Base-by-base conservation (phyloP, 2,888 invertebrate species). In the Drosophila cyrtoloma region DNA sequence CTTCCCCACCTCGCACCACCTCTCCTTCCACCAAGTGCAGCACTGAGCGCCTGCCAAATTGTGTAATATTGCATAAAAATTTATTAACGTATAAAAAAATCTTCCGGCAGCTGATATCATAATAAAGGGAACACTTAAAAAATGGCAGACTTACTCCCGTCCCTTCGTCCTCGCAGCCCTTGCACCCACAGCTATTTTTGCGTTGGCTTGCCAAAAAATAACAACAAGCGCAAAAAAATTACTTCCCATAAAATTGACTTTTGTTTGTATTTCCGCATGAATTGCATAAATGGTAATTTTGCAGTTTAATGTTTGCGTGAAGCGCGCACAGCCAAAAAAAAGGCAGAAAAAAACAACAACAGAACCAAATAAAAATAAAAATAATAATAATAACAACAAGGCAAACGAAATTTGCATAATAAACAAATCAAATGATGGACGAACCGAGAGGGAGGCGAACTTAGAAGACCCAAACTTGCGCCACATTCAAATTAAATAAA, bases 261-360 rank as follows among this genome's bases (percentile, higher is more conserved):
- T 91, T 91, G 89, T 87, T 91, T 87, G 90, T 89, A 91, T 87
- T 89, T 91, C 87, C 90, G 91, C 91, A 87, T 87, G 87, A 87
- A 91, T 90, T 87, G 87, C 91, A 87, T 91, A 85, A 91, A 87
- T 87, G 87, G 90, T 91, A 87, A 91, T 91, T 87, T 87, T 86
- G 89, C 85, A 84, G 81, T 89, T 91, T 88, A 89, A 91, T 89
- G 91, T 85, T 82, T 71, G 90, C 67, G 72, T 58, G 68, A 82
- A 77, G 67, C 56, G 70, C 30, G 47, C 50, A 57, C 63, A 50
- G 47, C 53, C 50, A 44, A 62, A 59, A 69, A 69, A 44, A 35
- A 53, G 70, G 16, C 19, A 39, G 22, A n/a, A 56, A 58, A 47
- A 68, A 42, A 53, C 39, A 42, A 59, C 71, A 57, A 64, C 51